Evolutionary conservation across 2,113 vertebrate species (phyloP).

Genomic region (Eclectus roratus): DNA sequence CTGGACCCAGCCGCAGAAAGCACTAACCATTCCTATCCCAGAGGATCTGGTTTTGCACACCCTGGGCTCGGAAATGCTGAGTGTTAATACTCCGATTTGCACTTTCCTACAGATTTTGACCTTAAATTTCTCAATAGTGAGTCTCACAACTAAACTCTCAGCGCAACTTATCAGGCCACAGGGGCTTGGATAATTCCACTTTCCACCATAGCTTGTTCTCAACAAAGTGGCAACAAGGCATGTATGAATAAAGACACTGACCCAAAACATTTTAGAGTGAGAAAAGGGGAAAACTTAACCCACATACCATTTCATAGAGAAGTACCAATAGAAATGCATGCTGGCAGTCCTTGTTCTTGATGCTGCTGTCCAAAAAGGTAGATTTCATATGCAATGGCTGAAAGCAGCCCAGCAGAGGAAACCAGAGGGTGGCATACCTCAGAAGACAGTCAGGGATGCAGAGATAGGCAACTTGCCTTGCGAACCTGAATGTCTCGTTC

Average conservation of each 20-base stretch:
- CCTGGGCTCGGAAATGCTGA: neutral
- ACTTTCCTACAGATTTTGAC: neutral
- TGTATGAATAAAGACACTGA: neutral
- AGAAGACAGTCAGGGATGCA: neutral
- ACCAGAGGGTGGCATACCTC: neutral
- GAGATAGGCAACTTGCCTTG: neutral
- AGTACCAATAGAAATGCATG: fast-evolving
- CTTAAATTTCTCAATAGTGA: neutral
- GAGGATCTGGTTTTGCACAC: neutral
- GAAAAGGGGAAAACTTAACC: neutral
- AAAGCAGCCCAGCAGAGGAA: neutral
- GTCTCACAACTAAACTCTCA: neutral
- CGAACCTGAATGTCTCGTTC: neutral
- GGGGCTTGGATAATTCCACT: neutral
- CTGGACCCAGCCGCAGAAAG: neutral
- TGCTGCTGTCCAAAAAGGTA: neutral
- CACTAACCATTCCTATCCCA: neutral
- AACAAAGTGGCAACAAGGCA: neutral
- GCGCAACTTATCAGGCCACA: fast-evolving
- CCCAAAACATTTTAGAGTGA: neutral
- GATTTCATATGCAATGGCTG: neutral
- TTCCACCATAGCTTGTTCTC: neutral
- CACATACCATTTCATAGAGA: neutral
- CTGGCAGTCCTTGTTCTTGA: neutral
- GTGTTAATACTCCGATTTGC: neutral